Evolutionary conservation across 2,797 vertebrate genomes (phyloP), one percentile per base, ranked within the genome.

Genomic region (Echiichthys vipera): DNA sequence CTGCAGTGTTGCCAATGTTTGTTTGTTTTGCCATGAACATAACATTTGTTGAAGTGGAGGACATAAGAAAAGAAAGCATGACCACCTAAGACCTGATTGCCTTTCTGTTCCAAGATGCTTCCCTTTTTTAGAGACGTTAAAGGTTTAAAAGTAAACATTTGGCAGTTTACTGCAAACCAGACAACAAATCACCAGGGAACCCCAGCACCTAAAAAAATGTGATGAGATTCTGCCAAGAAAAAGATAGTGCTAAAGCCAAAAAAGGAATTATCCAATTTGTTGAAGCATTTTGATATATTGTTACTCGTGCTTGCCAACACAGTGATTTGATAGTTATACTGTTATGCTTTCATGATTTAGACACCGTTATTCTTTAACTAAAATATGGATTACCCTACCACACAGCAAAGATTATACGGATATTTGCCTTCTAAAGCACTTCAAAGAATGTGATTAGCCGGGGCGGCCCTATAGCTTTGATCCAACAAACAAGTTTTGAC

Each of bases 181-280:
- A 77, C 74, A 76, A 66, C 49, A 69, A 71, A 78, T 65, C 76
- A 59, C n/a, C 1, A 50, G 78, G 74, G 77, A 87, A 77, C 80
- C 67, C 77, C 77, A 9, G 56, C 76, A 58, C 71, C 72, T 67
- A 34, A 58, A 74, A 62, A 74, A 64, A 24, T 36, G 59, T 4
- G 50, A 55, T 49, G 47, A 74, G 40, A 68, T 57, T 55, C 56
- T 81, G 82, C 84, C 74, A 86, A 80, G 65, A 71, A 74, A 81
- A 83, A 81, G 64, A 77, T 29, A 59, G 69, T 27, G 20, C 54
- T 42, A 50, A 85, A 54, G 82, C 84, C 82, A 84, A 65, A 77
- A 80, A 79, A 65, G 59, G 59, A 77, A 81, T 85, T 76, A 85
- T 86, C 80, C 68, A 84, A 70, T 88, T 84, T 86, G 82, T 71